phyloP scores from a whole-genome alignment of 2,888 invertebrate species.

The Andrena trimmerana region DNA sequence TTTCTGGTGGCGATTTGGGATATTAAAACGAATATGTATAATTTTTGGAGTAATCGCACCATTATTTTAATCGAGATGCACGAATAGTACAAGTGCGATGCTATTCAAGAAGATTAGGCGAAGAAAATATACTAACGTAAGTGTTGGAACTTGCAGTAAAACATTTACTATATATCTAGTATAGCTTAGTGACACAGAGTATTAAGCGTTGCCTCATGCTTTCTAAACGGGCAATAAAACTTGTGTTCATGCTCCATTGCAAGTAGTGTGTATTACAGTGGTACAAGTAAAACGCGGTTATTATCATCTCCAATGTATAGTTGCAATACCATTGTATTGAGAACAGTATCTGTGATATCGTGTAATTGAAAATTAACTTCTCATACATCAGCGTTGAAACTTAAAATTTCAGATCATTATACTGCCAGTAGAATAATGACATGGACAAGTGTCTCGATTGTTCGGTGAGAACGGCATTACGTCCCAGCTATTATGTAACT shows the following conservation, averaged over 20 bases:
- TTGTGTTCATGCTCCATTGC: not conserved
- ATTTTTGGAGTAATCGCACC: too few relatives aligned
- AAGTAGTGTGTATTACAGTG: not conserved
- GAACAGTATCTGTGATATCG: not conserved
- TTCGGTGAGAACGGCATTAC: not conserved
- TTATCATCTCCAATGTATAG: not conserved
- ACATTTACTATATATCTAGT: not conserved
- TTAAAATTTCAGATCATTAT: slow-evolving; percentile 4
- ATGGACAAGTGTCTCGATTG: not conserved
- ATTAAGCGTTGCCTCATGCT: not conserved
- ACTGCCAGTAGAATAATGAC: not conserved
- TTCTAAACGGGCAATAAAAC: not conserved
- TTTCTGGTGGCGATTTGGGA: too few relatives aligned
- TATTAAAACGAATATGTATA: too few relatives aligned
- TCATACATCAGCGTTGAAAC: not conserved
- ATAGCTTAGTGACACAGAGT: not conserved
- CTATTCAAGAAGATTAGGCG: not conserved
- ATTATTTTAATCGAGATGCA: too few relatives aligned
- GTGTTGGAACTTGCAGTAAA: not conserved
- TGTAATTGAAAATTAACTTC: slow-evolving; percentile 1
- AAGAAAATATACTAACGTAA: not conserved
- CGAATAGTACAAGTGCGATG: not conserved
- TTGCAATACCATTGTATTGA: not conserved
- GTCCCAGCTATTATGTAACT: not conserved
- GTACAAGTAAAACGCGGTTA: not conserved